Evolutionary conservation across 1,140 invertebrate species (phyloP).

Genomic region (Vanessa atalanta): DNA sequence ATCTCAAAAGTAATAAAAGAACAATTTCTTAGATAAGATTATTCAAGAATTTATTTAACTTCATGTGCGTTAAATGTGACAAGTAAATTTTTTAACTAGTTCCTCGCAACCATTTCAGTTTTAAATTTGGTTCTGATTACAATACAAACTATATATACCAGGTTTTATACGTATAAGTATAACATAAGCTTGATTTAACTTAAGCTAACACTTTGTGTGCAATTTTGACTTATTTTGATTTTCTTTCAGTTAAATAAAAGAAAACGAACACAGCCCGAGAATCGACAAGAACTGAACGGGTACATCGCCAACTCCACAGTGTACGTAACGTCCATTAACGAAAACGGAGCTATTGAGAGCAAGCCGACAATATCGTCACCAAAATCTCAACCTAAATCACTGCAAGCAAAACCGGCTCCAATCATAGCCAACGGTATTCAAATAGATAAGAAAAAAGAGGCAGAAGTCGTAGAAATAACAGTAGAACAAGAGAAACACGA

Average conservation of each 20-base stretch:
- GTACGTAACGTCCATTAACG: conserved; percentile 88
- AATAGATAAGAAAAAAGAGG: conserved; percentile 54
- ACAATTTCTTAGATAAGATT: no score
- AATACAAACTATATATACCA: no score
- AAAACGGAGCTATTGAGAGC: conserved; percentile 82
- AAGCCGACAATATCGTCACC: conserved; percentile 80
- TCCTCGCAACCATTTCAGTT: no score
- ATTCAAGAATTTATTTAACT: no score
- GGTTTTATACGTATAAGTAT: no score
- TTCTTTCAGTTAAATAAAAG: conserved; percentile 84
- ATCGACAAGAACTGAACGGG: conserved; percentile 85
- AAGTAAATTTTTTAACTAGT: no score
- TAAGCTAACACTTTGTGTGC: no score
- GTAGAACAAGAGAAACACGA: conserved; percentile 69
- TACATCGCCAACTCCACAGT: conserved; percentile 88
- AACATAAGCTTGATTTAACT: no score
- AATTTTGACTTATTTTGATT: background rate
- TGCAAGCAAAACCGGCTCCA: conserved; percentile 67
- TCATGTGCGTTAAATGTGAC: no score
- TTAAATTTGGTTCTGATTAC: no score
- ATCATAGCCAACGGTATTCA: conserved; percentile 69
- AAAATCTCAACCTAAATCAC: conserved; percentile 66
- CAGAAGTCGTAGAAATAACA: conserved; percentile 45
- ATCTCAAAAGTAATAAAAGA: no score
- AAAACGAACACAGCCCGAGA: conserved; percentile 78